Evolutionary conservation across 2,888 invertebrate species (phyloP).

Genomic region (Peribatodes rhomboidaria): DNA sequence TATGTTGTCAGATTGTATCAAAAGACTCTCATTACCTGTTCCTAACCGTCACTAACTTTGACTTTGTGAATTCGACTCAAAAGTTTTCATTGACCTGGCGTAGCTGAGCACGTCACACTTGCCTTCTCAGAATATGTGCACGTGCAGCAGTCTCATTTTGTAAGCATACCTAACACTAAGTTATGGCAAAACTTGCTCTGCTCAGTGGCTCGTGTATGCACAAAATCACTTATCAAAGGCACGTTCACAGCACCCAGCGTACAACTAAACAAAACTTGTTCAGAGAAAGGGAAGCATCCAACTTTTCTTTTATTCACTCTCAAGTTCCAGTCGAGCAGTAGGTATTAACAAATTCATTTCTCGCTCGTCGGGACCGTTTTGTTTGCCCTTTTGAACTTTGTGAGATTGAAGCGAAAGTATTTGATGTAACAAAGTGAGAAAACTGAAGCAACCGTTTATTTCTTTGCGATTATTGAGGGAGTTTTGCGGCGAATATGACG

Average conservation of each 20-base stretch:
- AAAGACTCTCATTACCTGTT: not conserved
- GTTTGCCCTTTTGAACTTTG: conserved; percentile 48
- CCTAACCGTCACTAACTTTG: conserved; percentile 3
- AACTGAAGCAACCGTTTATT: conserved; percentile 38
- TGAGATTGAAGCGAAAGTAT: conserved; percentile 43
- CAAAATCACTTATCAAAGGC: conserved; percentile 49
- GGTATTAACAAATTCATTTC: conserved; percentile 49
- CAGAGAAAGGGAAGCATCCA: conserved; percentile 27
- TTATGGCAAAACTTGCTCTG: conserved; percentile 50
- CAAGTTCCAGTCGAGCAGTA: conserved; percentile 39
- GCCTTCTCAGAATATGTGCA: conserved; percentile 18
- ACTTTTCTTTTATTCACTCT: conserved; percentile 46
- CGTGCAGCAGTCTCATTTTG: conserved; percentile 37
- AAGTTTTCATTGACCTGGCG: conserved; percentile 18
- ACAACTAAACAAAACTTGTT: conserved; percentile 39
- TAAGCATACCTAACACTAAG: conserved; percentile 43
- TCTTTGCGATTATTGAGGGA: conserved; percentile 39
- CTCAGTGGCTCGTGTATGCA: conserved; percentile 44
- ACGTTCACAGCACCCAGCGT: conserved; percentile 42
- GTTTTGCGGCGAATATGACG: conserved; percentile 30
- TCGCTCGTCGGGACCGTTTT: conserved; percentile 44
- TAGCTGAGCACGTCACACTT: conserved; percentile 13
- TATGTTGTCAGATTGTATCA: conserved; percentile 3
- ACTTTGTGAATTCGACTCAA: conserved; percentile 12
- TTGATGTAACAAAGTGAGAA: conserved; percentile 38